A percentile compares a stretch with the other conserved stretches of the same genome.
These are phyloP conservation scores for Leucophenga varia DNA, from an alignment of 1,140 invertebrate genomes.

Conservation along the genomic window DNA sequence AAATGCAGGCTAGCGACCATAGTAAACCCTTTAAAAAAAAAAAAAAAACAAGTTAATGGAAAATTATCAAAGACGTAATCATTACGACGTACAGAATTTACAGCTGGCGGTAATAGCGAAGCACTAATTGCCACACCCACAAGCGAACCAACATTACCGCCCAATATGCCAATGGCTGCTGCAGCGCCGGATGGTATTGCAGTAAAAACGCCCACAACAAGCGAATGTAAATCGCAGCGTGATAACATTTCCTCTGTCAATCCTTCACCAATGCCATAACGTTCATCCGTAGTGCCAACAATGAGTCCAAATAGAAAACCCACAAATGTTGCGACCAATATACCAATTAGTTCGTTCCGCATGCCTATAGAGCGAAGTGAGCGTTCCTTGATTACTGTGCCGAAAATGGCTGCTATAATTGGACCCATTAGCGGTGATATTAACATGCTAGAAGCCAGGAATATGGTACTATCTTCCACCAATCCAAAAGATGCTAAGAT, in stretches of 20 bases:
- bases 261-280: slow-evolving; percentile 64
- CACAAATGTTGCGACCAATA: slow-evolving; percentile 63
- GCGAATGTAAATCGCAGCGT: slow-evolving; percentile 64
- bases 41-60: not conserved
- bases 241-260: slow-evolving; percentile 71
- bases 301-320: slow-evolving; percentile 72
- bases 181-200: slow-evolving; percentile 74
- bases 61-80: not conserved
- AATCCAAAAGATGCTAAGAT: slow-evolving; percentile 68
- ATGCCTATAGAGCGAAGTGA: slow-evolving; percentile 64
- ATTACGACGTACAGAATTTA: slow-evolving; percentile 66
- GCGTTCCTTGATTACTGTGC: slow-evolving; percentile 68
- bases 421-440: slow-evolving; percentile 80
- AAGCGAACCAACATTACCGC: slow-evolving; percentile 71
- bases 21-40: slow-evolving; percentile 63
- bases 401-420: slow-evolving; percentile 74
- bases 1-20: slow-evolving; percentile 66
- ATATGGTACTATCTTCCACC: slow-evolving; percentile 74
- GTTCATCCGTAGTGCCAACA: slow-evolving; percentile 60
- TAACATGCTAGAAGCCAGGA: slow-evolving; percentile 75
- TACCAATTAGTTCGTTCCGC: slow-evolving; percentile 66
- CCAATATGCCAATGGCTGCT: slow-evolving; percentile 71
- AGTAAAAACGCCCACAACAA: slow-evolving; percentile 69
- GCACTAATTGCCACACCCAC: slow-evolving; percentile 82
- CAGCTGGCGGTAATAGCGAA: slow-evolving; percentile 74